phyloP scores from a whole-genome alignment of 2,797 vertebrate species.

The Sebastes iracundus region DNA sequence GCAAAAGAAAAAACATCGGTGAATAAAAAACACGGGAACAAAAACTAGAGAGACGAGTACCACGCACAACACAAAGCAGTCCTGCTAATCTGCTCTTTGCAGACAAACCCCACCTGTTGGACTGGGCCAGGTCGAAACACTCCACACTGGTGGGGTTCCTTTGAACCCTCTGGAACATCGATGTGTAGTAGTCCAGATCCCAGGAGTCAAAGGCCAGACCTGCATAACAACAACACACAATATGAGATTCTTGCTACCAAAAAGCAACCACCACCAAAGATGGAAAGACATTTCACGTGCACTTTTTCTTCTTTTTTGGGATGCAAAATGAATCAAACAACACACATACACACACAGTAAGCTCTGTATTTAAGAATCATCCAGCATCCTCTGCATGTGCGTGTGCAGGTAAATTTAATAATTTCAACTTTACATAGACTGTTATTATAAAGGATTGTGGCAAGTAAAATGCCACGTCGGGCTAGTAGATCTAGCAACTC shows the following conservation, averaged over 20 bases:
- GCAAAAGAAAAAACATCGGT: not conserved
- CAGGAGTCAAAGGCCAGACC: conserved; percentile 92
- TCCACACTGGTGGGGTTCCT: conserved; percentile 93
- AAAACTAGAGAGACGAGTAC: not conserved
- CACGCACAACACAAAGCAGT: not conserved
- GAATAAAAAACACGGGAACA: not conserved
- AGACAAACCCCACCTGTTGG: conserved; percentile 86
- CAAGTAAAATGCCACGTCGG: too few relatives aligned
- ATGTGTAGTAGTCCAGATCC: conserved; percentile 92
- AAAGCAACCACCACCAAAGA: not conserved
- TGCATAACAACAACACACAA: conserved; percentile 44
- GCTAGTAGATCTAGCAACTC: too few relatives aligned
- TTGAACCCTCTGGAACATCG: conserved; percentile 85
- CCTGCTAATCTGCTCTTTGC: not conserved
- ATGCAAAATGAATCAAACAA: not conserved
- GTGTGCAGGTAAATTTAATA: not conserved
- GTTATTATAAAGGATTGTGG: not conserved
- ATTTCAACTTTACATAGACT: not conserved
- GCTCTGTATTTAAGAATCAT: not conserved
- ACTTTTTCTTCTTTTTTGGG: not conserved
- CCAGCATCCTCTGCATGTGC: not conserved
- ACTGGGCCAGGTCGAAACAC: conserved; percentile 94
- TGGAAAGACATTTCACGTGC: not conserved
- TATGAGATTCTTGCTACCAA: not conserved
- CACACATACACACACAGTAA: not conserved